These are phyloP conservation scores for Drosophila antonietae DNA, from an alignment of 2,888 invertebrate species.

Conservation along the genomic window DNA sequence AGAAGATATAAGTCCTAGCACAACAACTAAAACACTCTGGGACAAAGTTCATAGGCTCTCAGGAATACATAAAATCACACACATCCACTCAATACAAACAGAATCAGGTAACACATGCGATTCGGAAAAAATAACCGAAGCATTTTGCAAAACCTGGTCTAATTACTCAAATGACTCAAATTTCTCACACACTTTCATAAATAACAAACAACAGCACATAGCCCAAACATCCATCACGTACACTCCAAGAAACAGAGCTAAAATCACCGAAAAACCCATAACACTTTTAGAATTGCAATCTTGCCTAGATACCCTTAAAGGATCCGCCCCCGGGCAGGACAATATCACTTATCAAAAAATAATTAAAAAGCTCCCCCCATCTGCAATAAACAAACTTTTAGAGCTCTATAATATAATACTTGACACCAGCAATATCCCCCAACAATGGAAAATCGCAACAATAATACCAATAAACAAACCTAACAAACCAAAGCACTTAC, in stretches of 20 bases:
- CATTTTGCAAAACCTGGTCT: background rate
- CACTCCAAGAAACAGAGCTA: background rate
- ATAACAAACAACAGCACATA: no score
- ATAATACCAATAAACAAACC: background rate
- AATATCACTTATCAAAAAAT: slow-evolving; percentile 1
- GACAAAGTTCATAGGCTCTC: background rate
- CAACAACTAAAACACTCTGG: background rate
- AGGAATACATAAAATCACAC: background rate
- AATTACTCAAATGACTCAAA: background rate
- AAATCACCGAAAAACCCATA: background rate
- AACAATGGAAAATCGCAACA: background rate
- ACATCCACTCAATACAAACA: background rate
- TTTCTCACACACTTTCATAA: no score
- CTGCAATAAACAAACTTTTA: background rate
- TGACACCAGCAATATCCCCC: no score
- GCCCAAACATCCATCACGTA: background rate
- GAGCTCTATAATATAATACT: no score
- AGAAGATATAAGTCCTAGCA: background rate
- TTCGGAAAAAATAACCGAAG: background rate
- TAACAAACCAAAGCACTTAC: background rate
- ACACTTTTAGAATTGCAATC: background rate
- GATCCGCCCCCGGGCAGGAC: background rate
- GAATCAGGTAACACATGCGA: background rate
- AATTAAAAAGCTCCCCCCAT: background rate
- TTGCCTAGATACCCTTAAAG: background rate